Evolutionary conservation across 2,113 vertebrate genomes (phyloP).

Genomic region (Aptenodytes patagonicus): DNA sequence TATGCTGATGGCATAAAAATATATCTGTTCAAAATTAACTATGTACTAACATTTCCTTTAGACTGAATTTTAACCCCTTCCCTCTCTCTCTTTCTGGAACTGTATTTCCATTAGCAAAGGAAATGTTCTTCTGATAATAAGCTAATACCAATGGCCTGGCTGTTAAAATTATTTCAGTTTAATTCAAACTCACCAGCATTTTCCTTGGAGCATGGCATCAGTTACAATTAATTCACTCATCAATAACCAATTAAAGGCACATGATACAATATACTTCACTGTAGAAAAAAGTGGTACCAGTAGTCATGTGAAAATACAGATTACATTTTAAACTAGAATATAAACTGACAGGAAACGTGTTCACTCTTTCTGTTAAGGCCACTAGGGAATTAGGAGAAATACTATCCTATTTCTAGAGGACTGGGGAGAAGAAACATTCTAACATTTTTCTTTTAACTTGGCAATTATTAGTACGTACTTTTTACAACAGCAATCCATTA

Average conservation of each 20-base stretch:
- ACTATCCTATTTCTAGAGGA: not conserved
- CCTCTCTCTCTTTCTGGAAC: not conserved
- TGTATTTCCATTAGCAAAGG: not conserved
- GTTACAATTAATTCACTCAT: not conserved
- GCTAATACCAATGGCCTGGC: not conserved
- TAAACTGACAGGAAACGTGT: not conserved
- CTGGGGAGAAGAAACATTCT: not conserved
- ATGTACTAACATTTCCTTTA: not conserved
- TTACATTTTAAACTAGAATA: not conserved
- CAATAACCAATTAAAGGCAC: slow-evolving; percentile 6
- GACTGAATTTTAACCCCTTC: not conserved
- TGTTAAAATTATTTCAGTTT: not conserved
- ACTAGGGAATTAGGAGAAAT: not conserved
- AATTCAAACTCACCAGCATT: not conserved
- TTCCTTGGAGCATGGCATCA: not conserved
- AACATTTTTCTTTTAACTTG: not conserved
- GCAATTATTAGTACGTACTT: not conserved
- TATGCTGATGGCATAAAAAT: not conserved
- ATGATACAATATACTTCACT: not conserved
- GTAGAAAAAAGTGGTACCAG: not conserved
- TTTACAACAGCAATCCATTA: not conserved
- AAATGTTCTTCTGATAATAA: not conserved
- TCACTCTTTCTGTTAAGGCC: not conserved
- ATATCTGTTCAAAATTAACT: not conserved
- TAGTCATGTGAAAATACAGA: not conserved